These are phyloP conservation scores for Nephrotoma guestfalica DNA, from an alignment of 2,888 invertebrate genomes.

Conservation along the genomic window DNA sequence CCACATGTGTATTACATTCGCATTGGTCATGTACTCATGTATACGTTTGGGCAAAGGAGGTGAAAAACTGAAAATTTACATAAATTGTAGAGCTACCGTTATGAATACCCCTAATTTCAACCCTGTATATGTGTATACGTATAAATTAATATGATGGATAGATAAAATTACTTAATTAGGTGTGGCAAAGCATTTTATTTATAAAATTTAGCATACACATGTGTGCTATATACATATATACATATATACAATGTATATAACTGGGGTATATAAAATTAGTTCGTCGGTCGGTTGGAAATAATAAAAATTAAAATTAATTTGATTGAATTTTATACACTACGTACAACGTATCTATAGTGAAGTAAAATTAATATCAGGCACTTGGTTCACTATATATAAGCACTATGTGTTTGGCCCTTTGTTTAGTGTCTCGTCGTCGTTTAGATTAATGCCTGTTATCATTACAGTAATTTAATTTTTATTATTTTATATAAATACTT, in stretches of 20 bases:
- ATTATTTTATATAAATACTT: neutral
- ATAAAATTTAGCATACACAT: neutral
- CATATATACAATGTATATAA: neutral
- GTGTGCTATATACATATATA: neutral
- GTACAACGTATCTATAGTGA: neutral
- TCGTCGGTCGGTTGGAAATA: neutral
- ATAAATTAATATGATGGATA: neutral
- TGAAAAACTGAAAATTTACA: neutral
- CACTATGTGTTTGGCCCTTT: neutral
- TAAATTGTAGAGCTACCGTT: neutral
- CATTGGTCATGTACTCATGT: neutral
- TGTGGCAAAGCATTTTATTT: neutral
- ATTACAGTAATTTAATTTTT: neutral
- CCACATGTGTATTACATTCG: neutral
- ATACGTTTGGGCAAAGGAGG: neutral
- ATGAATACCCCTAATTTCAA: neutral
- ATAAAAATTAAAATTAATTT: neutral
- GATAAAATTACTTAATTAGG: conserved; percentile 4
- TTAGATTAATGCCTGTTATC: neutral
- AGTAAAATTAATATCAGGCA: neutral
- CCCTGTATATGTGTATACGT: neutral
- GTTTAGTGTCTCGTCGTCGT: neutral
- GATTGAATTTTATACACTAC: neutral
- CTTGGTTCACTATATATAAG: neutral
- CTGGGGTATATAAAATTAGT: neutral